Evolutionary conservation across 2,797 vertebrate genomes (phyloP).

Genomic region (Gadopsis bispinosus): DNA sequence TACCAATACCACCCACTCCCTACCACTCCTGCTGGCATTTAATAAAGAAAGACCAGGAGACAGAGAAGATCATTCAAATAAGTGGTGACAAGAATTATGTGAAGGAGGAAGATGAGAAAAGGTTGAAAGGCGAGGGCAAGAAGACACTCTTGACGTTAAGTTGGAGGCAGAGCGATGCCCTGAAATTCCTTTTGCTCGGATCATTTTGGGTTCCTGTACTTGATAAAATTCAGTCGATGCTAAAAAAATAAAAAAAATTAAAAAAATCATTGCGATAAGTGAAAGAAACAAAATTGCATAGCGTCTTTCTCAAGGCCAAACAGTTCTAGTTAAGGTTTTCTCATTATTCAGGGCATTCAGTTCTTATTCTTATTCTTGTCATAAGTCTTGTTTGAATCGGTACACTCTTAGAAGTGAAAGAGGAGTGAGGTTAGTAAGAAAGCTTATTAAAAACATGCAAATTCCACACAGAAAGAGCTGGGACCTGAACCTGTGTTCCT

Average conservation of each 20-base stretch:
- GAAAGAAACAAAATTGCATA: conserved; percentile 54
- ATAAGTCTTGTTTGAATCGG: conserved; percentile 51
- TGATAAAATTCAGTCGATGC: conserved; percentile 44
- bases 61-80: conserved; percentile 35
- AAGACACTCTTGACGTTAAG: conserved; percentile 21
- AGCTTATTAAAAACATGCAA: conserved; percentile 14
- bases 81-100: conserved; percentile 28
- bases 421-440: conserved; percentile 28
- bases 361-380: conserved; percentile 44
- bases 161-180: conserved; percentile 21
- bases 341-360: conserved; percentile 54
- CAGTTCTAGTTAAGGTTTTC: conserved; percentile 49
- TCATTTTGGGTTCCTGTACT: conserved; percentile 17
- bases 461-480: not conserved
- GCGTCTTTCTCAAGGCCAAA: conserved; percentile 58
- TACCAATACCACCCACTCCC: conserved; percentile 54
- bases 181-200: conserved; percentile 27
- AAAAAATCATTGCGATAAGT: conserved; percentile 23
- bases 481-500: not conserved
- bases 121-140: conserved; percentile 35
- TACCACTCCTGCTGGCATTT: conserved; percentile 47
- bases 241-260: conserved; percentile 32
- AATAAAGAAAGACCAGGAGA: conserved; percentile 53
- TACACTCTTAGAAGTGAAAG: conserved; percentile 31
- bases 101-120: conserved; percentile 34